A percentile compares a stretch with the other conserved stretches of the same genome.
Evolutionary conservation across 2,797 vertebrate species (phyloP).

Genomic region (Sebastes glaucus): DNA sequence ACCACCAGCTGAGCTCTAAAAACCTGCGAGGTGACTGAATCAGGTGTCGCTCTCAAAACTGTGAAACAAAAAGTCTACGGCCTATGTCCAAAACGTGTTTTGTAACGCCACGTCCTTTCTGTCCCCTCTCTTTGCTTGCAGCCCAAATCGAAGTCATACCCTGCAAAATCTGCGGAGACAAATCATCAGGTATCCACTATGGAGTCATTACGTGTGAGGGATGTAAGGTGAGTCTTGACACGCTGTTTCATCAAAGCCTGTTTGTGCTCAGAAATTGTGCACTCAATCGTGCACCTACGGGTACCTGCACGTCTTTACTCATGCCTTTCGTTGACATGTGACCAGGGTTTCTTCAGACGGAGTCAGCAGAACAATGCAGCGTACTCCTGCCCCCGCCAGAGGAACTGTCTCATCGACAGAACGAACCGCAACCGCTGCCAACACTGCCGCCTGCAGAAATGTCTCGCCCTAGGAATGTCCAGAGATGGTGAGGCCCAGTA

Average conservation of each 20-base stretch:
- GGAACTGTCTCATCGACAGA: slow-evolving; percentile 99
- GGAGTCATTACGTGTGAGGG: slow-evolving; percentile 99
- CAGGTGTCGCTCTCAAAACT: not conserved
- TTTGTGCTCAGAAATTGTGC: not conserved
- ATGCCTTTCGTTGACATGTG: slow-evolving; percentile 16
- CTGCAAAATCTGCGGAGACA: slow-evolving; percentile 99
- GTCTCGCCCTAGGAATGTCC: slow-evolving; percentile 99
- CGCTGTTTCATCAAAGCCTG: not conserved
- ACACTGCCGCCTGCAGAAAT: slow-evolving; percentile 99
- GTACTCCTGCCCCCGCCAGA: slow-evolving; percentile 98
- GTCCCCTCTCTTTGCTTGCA: slow-evolving; percentile 62
- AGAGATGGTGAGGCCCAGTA: slow-evolving; percentile 90
- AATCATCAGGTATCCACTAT: slow-evolving; percentile 99
- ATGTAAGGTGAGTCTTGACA: slow-evolving; percentile 89
- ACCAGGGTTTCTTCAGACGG: slow-evolving; percentile 97
- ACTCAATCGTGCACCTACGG: not conserved
- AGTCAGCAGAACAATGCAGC: slow-evolving; percentile 99
- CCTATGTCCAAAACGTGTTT: not conserved
- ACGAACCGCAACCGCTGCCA: slow-evolving; percentile 99
- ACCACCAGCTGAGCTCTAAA: slow-evolving; percentile 30
- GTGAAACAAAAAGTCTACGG: not conserved
- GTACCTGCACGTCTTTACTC: not conserved
- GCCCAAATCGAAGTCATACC: slow-evolving; percentile 99
- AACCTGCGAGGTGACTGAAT: not conserved
- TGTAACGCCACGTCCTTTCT: slow-evolving; percentile 3